Conservation (phyloP, 2,888 invertebrate species). For the Geophilus truncorum region DNA sequence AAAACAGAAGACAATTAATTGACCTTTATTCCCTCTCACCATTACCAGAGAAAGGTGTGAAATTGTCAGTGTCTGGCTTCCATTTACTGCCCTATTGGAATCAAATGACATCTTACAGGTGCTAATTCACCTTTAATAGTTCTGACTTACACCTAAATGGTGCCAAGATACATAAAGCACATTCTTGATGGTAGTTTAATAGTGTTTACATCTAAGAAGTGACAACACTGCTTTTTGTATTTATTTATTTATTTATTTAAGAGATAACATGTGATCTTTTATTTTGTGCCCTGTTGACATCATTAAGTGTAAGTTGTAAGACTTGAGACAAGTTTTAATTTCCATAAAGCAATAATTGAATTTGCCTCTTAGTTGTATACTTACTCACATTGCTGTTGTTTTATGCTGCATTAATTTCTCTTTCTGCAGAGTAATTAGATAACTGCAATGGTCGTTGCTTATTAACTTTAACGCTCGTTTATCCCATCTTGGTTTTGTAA, state of each 20-base stretch:
- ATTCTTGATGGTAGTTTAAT: neutral
- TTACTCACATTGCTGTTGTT: no score
- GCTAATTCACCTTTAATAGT: neutral
- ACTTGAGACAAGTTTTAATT: no score
- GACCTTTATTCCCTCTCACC: neutral
- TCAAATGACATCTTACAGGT: neutral
- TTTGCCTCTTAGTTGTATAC: no score
- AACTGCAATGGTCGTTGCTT: no score
- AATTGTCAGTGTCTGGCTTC: neutral
- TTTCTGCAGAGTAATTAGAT: no score
- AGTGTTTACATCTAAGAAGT: neutral
- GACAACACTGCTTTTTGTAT: neutral
- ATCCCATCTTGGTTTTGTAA: no score
- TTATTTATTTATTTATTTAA: neutral
- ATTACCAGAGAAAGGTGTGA: neutral
- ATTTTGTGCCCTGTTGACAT: no score
- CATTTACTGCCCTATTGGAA: neutral
- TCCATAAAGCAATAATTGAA: no score
- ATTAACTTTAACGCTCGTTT: no score
- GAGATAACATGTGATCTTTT: no score
- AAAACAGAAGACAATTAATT: neutral
- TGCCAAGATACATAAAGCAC: neutral
- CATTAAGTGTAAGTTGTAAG: no score
- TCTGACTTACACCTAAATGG: neutral
- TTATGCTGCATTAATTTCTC: no score